Percentiles rank a stretch among this genome's conserved stretches.
Conservation (phyloP, 92 coral and sea anemone genomes). For the Umimayanthus kanabou region DNA sequence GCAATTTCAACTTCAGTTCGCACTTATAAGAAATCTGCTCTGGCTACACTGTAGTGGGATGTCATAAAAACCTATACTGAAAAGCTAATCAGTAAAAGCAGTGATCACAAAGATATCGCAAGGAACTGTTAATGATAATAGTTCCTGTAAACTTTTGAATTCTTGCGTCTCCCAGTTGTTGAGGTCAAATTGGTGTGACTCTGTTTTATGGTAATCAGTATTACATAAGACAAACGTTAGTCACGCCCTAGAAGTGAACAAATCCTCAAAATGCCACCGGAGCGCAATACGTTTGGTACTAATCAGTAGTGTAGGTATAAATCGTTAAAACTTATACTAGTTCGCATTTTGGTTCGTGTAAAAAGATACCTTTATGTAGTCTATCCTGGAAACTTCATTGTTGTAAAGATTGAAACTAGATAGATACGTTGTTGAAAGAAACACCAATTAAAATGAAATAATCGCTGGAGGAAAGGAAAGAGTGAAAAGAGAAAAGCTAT, state of each 20-base stretch:
- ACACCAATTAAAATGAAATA: conserved; percentile 15
- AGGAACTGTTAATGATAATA: background rate
- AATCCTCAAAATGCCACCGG: background rate
- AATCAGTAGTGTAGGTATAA: background rate
- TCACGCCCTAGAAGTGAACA: no score
- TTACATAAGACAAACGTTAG: background rate
- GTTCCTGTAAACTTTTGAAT: background rate
- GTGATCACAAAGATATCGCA: background rate
- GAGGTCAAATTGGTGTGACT: background rate
- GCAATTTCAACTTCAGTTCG: background rate
- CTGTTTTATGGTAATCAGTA: no score
- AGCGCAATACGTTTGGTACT: background rate
- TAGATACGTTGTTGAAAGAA: background rate
- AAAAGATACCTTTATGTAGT: background rate
- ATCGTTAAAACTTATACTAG: background rate
- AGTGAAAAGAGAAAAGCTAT: conserved; percentile 32
- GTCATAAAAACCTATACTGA: background rate
- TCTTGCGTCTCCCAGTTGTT: background rate
- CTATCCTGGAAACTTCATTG: background rate
- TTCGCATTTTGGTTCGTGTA: background rate
- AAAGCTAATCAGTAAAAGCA: background rate
- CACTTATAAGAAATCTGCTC: background rate
- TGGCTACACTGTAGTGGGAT: background rate
- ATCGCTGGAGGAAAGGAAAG: background rate
- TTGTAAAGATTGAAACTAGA: conserved; percentile 26